Conservation (phyloP, 2,888 invertebrate species). For the Mimachlamys varia region DNA sequence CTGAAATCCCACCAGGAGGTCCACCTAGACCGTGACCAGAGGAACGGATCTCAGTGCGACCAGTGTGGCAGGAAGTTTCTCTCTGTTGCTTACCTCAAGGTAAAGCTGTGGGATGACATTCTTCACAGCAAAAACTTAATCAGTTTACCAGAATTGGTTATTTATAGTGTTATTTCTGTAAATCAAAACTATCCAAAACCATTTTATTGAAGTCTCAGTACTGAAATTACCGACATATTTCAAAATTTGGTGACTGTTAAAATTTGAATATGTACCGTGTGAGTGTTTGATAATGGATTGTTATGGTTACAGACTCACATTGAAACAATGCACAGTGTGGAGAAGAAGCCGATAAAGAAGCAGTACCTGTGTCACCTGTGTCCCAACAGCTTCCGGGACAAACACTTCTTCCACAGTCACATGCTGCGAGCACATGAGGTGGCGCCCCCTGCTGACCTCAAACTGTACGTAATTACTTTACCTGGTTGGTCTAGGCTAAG, state of each 20-base stretch:
- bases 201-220: too few species aligned
- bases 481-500: neutral
- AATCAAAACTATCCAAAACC: too few species aligned
- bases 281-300: neutral
- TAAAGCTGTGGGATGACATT: neutral
- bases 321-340: slow-evolving; percentile 37
- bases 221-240: too few species aligned
- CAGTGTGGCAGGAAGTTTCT: slow-evolving; percentile 48
- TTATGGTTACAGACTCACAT: slow-evolving; percentile 46
- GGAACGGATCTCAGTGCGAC: slow-evolving; percentile 40
- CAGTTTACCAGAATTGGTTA: too few species aligned
- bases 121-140: too few species aligned
- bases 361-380: slow-evolving; percentile 49
- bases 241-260: neutral
- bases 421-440: slow-evolving; percentile 49
- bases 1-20: slow-evolving; percentile 47
- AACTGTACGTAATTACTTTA: slow-evolving; percentile 46
- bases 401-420: slow-evolving; percentile 48
- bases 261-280: neutral
- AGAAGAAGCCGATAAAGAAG: slow-evolving; percentile 43
- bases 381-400: slow-evolving; percentile 47
- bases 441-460: slow-evolving; percentile 45
- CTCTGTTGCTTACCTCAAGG: slow-evolving; percentile 46
- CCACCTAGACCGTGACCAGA: slow-evolving; percentile 17
- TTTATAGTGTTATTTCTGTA: too few species aligned